Percentiles rank a stretch among this genome's conserved stretches.
Evolutionary conservation across 2,113 vertebrate genomes (phyloP).

Genomic region (Oophaga pumilio): DNA sequence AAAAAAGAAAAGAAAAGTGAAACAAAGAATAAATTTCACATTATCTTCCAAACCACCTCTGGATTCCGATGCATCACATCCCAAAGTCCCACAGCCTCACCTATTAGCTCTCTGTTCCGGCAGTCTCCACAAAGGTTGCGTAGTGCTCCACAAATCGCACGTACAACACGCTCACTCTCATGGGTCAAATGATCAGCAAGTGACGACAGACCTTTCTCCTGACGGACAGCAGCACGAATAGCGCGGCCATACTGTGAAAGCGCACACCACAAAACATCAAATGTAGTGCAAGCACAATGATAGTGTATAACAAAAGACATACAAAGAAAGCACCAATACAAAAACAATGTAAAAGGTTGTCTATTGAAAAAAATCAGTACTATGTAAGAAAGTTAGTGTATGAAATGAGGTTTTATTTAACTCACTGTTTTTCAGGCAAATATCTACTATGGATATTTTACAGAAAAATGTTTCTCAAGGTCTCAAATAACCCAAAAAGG

Average conservation of each 20-base stretch:
- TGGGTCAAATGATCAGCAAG: conserved; percentile 86
- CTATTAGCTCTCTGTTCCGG: conserved; percentile 89
- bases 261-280: conserved; percentile 31
- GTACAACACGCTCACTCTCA: conserved; percentile 88
- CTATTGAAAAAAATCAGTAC: background rate
- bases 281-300: conserved; percentile 3
- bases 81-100: conserved; percentile 70
- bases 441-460: too few relatives aligned
- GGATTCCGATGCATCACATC: background rate
- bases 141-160: conserved; percentile 89
- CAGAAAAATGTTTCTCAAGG: too few relatives aligned
- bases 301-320: background rate
- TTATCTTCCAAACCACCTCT: background rate
- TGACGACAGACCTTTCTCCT: conserved; percentile 88
- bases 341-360: background rate
- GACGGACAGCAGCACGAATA: conserved; percentile 84
- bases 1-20: background rate
- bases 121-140: conserved; percentile 91
- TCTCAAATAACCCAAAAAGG: too few relatives aligned
- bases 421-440: too few relatives aligned
- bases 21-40: background rate
- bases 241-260: conserved; percentile 83
- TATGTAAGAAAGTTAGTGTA: background rate
- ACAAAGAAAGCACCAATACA: background rate
- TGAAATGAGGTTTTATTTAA: background rate